Base-by-base conservation (phyloP, 2,888 invertebrate species). In the Cosmia trapezina region DNA sequence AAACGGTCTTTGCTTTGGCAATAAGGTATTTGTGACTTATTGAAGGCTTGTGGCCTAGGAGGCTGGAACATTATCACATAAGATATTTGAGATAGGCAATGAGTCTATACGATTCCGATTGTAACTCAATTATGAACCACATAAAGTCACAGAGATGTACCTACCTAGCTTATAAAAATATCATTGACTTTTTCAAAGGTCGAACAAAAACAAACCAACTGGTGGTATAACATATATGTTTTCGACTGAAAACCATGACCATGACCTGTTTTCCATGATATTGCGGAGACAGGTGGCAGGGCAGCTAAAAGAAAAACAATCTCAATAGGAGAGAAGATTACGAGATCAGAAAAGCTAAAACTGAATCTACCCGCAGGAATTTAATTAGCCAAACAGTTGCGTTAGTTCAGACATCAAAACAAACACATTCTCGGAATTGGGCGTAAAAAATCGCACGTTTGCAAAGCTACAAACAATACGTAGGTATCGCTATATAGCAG, bases 141-240 rank as follows among this genome's bases (percentile, higher is more conserved):
- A 78, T 62, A 77, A 72, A 68, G 57, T 19, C 66, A 76, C 62
- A 79, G 73, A 68, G 54, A n/a, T 64, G 56, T 78, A 28, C n/a
- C n/a, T n/a, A n/a, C n/a, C n/a, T n/a, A n/a, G 3, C 3, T 68
- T 64, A 74, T 70, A 76, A 76, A 73, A 82, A 73, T 70, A 78
- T 75, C 64, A 75, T 81, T 74, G 70, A 68, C 43, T 65, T 73
- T 76, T 70, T 70, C 70, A 79, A 77, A 84, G 86, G 78, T 86
- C 78, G 59, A 63, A 73, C 56, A 47, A 78, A 77, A 77, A 67
- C 70, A 77, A 14, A 51, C 65, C 41, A 56, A 57, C 56, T 56
- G 65, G 59, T 59, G n/a, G 67, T 73, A 60, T 73, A 75, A 71
- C 41, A 78, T 37, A 37, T 60, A 61, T 76, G 63, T 59, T 76